These are phyloP conservation scores for Alectoris magna DNA, from an alignment of 2,797 vertebrate species.

Conservation along the genomic window DNA sequence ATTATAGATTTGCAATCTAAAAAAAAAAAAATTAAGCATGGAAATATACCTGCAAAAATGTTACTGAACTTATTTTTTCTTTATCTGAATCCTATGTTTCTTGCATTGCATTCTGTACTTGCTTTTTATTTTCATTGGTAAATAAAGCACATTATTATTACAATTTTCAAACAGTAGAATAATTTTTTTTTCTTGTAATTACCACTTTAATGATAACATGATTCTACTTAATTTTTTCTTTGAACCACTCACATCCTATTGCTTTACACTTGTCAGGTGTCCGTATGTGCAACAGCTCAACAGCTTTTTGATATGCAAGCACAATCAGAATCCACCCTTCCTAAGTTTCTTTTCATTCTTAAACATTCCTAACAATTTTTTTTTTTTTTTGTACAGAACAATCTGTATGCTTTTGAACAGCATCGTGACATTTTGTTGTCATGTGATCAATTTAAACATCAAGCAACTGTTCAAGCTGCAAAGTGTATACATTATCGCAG, in stretches of 20 bases:
- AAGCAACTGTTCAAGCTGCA: not conserved
- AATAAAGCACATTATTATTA: not conserved
- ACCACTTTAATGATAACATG: not conserved
- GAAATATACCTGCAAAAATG: not conserved
- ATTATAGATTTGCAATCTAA: not conserved
- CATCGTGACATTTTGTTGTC: not conserved
- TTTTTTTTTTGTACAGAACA: not conserved
- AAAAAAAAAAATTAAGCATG: not conserved
- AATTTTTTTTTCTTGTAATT: not conserved
- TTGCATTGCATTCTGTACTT: not conserved
- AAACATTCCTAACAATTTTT: not conserved
- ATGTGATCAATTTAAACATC: constrained; percentile 18
- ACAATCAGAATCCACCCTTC: not conserved
- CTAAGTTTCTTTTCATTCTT: not conserved
- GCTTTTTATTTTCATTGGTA: not conserved
- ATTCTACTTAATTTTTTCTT: not conserved
- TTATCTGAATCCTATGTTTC: not conserved
- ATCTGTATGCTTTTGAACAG: not conserved
- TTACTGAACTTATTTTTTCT: not conserved
- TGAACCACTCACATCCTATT: not conserved
- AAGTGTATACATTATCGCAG: not conserved
- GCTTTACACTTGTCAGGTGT: not conserved
- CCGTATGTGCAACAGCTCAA: not conserved
- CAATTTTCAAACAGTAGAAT: not conserved
- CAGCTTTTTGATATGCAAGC: not conserved